Conservation (phyloP, 1,140 invertebrate genomes). For the Drosophila persimilis region DNA sequence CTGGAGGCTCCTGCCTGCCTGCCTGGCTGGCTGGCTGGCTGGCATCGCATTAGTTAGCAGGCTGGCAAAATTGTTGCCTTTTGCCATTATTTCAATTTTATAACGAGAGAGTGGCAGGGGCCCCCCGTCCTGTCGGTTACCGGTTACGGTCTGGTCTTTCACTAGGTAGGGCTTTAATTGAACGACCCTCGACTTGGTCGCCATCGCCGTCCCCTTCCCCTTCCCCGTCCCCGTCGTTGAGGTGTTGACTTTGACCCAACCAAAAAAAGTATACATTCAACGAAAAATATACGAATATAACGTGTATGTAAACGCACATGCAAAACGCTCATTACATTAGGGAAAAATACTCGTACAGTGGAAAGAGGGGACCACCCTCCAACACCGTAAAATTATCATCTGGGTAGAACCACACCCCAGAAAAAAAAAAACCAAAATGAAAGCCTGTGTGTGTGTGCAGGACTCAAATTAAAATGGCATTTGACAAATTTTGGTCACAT, state of each 20-base stretch:
- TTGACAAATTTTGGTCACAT: constrained; percentile 69
- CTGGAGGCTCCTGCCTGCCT: constrained; percentile 5
- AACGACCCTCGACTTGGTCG: constrained; percentile 49
- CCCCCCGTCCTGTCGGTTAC: constrained; percentile 17
- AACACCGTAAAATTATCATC: constrained; percentile 30
- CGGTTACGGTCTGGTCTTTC: constrained; percentile 31
- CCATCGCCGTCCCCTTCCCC: not conserved
- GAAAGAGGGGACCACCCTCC: not conserved
- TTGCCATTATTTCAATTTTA: constrained; percentile 65
- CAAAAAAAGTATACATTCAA: constrained; percentile 40
- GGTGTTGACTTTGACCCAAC: constrained; percentile 70
- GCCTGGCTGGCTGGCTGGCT: not conserved
- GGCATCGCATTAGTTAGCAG: constrained; percentile 74
- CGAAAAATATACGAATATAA: constrained; percentile 16
- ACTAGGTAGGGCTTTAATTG: constrained; percentile 64
- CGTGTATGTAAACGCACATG: constrained; percentile 47
- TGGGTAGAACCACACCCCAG: constrained; percentile 36
- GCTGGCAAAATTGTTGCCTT: constrained; percentile 58
- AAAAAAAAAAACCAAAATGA: constrained; percentile 9
- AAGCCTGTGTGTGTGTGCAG: constrained; percentile 14
- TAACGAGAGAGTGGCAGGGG: constrained; percentile 42
- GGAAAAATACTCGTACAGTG: constrained; percentile 21
- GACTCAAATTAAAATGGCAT: constrained; percentile 71
- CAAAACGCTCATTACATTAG: constrained; percentile 77
- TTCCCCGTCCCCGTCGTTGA: constrained; percentile 16